Evolutionary conservation across 2,797 vertebrate species (phyloP).

Genomic region (Galaxias olidus): DNA sequence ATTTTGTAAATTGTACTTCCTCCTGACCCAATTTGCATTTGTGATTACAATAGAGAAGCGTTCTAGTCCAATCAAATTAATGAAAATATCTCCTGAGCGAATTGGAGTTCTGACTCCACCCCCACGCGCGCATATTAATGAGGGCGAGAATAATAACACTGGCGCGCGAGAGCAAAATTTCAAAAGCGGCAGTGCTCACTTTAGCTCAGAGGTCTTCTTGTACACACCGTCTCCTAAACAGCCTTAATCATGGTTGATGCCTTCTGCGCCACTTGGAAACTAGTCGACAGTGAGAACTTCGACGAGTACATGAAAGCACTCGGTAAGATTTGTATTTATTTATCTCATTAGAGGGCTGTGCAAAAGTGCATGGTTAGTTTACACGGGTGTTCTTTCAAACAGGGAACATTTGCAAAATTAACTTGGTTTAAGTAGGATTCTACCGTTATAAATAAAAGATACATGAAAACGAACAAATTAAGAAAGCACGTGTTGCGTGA

Average conservation of each 20-base stretch:
- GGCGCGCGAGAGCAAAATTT: conserved; percentile 19
- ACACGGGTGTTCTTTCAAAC: background rate
- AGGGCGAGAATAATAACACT: conserved; percentile 36
- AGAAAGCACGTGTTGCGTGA: too few species aligned
- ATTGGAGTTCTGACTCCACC: conserved; percentile 48
- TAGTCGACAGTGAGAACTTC: conserved; percentile 90
- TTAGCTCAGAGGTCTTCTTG: conserved; percentile 7
- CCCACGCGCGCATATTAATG: conserved; percentile 52
- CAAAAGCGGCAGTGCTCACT: conserved; percentile 29
- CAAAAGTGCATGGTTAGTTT: background rate
- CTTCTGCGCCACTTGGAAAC: conserved; percentile 93
- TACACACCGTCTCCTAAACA: conserved; percentile 24
- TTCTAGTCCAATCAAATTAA: conserved; percentile 51
- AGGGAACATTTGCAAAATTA: background rate
- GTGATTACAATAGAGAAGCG: background rate
- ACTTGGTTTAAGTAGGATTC: background rate
- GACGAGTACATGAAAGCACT: conserved; percentile 92
- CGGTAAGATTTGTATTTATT: conserved; percentile 72
- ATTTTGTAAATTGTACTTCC: too few species aligned
- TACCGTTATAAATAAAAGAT: too few species aligned
- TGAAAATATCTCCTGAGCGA: conserved; percentile 61
- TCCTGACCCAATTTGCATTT: too few species aligned
- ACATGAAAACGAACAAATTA: too few species aligned
- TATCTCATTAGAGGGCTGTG: background rate
- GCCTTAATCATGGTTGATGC: conserved; percentile 86